Percentiles rank a stretch among this genome's conserved stretches.
These are phyloP conservation scores for Drosophila niveifrons DNA, from an alignment of 2,888 invertebrate species.

Conservation along the genomic window DNA sequence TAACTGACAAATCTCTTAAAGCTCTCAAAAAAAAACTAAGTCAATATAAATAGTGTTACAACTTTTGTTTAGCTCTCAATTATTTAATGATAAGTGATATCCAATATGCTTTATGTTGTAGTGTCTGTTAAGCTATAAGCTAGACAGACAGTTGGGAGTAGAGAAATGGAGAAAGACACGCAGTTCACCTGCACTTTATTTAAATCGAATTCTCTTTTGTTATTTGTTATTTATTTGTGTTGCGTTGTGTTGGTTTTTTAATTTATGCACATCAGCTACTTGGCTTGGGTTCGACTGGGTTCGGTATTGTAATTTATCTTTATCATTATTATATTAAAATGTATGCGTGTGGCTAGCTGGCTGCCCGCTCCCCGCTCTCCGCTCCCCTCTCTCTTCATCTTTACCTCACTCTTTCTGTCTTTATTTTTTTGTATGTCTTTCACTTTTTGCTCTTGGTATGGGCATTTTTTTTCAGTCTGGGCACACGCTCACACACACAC, in stretches of 20 bases:
- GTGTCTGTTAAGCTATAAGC: too few species aligned
- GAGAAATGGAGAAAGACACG: background rate
- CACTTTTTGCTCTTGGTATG: constrained; percentile 27
- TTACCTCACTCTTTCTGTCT: constrained; percentile 3
- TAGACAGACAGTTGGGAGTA: background rate
- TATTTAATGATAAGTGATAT: too few species aligned
- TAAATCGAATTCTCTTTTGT: constrained; percentile 37
- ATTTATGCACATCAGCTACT: constrained; percentile 66
- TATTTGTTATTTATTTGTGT: constrained; percentile 33
- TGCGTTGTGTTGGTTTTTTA: constrained; percentile 28
- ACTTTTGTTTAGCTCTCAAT: too few species aligned
- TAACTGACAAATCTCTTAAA: too few species aligned
- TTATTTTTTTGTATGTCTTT: constrained; percentile 16
- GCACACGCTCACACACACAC: constrained; percentile 31
- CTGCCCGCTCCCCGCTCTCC: background rate
- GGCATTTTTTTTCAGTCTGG: constrained; percentile 24
- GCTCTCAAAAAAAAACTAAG: too few species aligned
- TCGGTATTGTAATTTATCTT: constrained; percentile 70
- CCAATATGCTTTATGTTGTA: too few species aligned
- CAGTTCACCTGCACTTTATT: constrained; percentile 52
- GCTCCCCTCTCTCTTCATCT: too few species aligned
- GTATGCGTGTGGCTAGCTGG: constrained; percentile 12
- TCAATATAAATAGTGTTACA: too few species aligned
- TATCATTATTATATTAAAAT: constrained; percentile 67
- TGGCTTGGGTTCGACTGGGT: constrained; percentile 43